A percentile compares a stretch with the other conserved stretches of the same genome.
Conservation (phyloP, 2,113 vertebrate species). For the Sisor rabdophorus region DNA sequence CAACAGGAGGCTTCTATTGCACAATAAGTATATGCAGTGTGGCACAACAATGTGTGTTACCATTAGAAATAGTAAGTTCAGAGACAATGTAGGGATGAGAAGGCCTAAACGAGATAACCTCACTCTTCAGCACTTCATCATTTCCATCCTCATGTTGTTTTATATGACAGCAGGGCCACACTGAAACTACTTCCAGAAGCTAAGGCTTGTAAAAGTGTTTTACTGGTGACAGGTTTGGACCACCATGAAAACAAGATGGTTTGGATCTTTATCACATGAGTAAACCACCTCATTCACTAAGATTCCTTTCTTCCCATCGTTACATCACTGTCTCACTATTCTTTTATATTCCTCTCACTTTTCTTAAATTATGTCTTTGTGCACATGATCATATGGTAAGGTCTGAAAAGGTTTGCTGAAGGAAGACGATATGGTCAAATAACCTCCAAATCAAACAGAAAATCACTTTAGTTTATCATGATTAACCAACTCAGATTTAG, state of each 20-base stretch:
- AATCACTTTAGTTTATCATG: background rate
- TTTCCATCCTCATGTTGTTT: constrained; percentile 56
- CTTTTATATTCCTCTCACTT: too few relatives aligned
- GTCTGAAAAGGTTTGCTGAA: background rate
- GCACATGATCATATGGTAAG: background rate
- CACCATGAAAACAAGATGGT: constrained; percentile 59
- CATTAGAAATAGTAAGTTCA: constrained; percentile 7
- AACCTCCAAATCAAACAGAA: background rate
- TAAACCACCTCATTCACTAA: background rate
- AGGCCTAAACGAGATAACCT: constrained; percentile 58
- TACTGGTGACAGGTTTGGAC: constrained; percentile 60
- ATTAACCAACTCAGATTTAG: background rate
- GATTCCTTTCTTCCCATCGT: background rate
- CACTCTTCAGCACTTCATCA: constrained; percentile 72
- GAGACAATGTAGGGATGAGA: constrained; percentile 39
- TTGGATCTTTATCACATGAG: background rate
- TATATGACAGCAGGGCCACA: constrained; percentile 64
- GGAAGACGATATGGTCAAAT: background rate
- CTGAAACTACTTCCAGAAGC: constrained; percentile 52
- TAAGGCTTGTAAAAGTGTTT: constrained; percentile 43
- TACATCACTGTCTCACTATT: background rate
- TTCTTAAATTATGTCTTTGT: background rate
- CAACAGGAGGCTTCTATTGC: background rate
- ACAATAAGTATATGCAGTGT: background rate
- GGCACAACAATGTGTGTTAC: background rate